These are phyloP conservation scores for Lepilemur septentrionalis DNA, from an alignment of 2,797 vertebrate species.

Conservation along the genomic window DNA sequence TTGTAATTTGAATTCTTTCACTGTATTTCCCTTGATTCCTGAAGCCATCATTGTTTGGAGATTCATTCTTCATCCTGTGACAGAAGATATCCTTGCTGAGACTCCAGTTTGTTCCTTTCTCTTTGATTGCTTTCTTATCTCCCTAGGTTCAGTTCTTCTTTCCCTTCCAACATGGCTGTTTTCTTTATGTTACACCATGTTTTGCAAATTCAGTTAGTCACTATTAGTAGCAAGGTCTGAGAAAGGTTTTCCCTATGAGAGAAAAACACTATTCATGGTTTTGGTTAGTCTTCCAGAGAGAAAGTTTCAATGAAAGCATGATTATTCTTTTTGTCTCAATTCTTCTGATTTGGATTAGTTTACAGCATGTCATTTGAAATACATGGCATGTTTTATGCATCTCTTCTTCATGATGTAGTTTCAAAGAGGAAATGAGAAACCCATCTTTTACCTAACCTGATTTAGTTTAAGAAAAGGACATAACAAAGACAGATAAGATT, in stretches of 20 bases:
- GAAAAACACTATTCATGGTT: slow-evolving; percentile 42
- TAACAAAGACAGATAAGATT: slow-evolving; percentile 30
- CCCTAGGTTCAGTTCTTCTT: not conserved
- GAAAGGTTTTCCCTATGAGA: not conserved
- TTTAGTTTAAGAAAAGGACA: not conserved
- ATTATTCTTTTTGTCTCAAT: not conserved
- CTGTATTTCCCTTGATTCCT: slow-evolving; percentile 9
- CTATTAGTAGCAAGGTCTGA: not conserved
- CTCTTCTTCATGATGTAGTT: slow-evolving; percentile 6
- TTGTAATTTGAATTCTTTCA: not conserved
- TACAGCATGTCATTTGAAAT: not conserved
- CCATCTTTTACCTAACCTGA: not conserved
- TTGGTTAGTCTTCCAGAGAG: slow-evolving; percentile 68
- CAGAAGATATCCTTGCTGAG: not conserved
- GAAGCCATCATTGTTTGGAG: not conserved
- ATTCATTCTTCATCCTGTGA: not conserved
- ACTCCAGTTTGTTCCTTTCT: not conserved
- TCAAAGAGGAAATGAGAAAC: not conserved
- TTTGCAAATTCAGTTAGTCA: not conserved
- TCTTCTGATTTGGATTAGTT: slow-evolving; percentile 39
- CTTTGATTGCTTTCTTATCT: not conserved
- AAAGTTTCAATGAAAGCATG: not conserved
- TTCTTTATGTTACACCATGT: not conserved
- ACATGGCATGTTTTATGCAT: accelerated
- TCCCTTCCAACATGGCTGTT: not conserved